Evolutionary conservation across 1,140 invertebrate species (phyloP).

Genomic region (Limonius californicus): DNA sequence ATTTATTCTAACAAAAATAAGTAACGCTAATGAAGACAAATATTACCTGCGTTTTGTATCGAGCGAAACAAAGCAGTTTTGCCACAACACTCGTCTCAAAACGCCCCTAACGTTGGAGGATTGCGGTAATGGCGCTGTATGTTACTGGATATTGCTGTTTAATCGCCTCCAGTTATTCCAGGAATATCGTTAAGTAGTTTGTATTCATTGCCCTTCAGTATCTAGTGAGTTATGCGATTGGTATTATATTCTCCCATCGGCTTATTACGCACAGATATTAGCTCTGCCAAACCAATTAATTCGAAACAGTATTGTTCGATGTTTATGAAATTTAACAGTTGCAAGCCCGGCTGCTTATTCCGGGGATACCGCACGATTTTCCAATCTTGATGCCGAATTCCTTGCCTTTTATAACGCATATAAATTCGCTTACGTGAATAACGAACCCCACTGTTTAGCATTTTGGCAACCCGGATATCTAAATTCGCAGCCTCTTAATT

Average conservation of each 20-base stretch:
- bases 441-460: not conserved
- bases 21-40: slow-evolving; percentile 13
- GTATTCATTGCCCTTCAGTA: slow-evolving; percentile 13
- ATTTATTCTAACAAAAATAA: slow-evolving; percentile 12
- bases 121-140: slow-evolving; percentile 10
- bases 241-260: not conserved
- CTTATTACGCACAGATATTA: not conserved
- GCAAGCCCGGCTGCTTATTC: not conserved
- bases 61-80: slow-evolving; percentile 12
- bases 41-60: slow-evolving; percentile 10
- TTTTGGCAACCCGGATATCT: not conserved
- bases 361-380: not conserved
- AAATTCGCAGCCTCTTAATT: not conserved
- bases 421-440: not conserved
- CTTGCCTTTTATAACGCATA: not conserved
- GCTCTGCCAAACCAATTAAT: not conserved
- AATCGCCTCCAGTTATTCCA: slow-evolving; percentile 5
- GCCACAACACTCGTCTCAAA: slow-evolving; percentile 9
- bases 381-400: not conserved
- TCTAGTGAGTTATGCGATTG: slow-evolving; percentile 9
- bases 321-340: not conserved
- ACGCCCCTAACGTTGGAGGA: not conserved
- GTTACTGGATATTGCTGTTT: slow-evolving; percentile 13
- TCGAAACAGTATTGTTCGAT: not conserved
- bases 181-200: slow-evolving; percentile 13